Conservation (phyloP, 1,140 invertebrate genomes). For the fruit fly (Drosophila melanogaster) region DNA sequence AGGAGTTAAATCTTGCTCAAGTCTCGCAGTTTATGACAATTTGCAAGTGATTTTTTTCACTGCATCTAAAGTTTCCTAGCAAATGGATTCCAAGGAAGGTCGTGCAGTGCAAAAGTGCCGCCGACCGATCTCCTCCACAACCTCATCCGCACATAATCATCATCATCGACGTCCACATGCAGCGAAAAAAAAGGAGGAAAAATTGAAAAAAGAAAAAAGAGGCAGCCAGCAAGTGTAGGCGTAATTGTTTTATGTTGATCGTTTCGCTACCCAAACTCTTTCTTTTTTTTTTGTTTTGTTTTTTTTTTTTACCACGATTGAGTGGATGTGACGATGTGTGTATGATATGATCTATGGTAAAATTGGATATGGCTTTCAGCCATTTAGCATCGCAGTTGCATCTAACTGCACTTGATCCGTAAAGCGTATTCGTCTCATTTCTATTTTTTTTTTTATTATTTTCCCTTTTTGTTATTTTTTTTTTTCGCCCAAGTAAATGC, state of each 20-base stretch:
- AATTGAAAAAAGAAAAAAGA: neutral
- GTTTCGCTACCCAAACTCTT: constrained; percentile 65
- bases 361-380: neutral
- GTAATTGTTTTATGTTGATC: constrained; percentile 79
- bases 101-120: constrained; percentile 51
- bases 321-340: constrained; percentile 6
- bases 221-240: constrained; percentile 65
- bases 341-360: constrained; percentile 22
- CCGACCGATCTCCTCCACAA: constrained; percentile 1
- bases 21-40: neutral
- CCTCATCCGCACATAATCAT: constrained; percentile 14
- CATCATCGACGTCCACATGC: constrained; percentile 17
- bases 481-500: constrained; percentile 15
- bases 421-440: neutral
- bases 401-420: constrained; percentile 36
- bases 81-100: constrained; percentile 47
- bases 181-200: neutral
- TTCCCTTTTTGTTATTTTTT: neutral
- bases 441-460: neutral
- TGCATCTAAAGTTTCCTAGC: constrained; percentile 10
- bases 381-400: constrained; percentile 41
- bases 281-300: too few relatives aligned
- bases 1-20: too few relatives aligned
- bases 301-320: constrained; percentile 13
- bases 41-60: neutral